Evolutionary conservation across 2,888 invertebrate species (phyloP).

Genomic region (Phrixothrix hirtus): DNA sequence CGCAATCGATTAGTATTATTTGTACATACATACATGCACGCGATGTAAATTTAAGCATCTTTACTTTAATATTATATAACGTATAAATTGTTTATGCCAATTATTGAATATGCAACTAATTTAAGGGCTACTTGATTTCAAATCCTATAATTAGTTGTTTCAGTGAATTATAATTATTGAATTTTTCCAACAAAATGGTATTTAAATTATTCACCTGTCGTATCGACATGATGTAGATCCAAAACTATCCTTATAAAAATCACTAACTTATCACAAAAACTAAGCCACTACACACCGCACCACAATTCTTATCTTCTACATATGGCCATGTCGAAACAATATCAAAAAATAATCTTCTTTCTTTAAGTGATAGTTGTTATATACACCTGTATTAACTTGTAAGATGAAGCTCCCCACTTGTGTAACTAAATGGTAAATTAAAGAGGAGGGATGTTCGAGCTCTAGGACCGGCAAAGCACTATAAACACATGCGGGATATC

Average conservation of each 20-base stretch:
- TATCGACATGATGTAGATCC: constrained; percentile 35
- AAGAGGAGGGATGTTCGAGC: constrained; percentile 37
- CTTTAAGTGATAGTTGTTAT: constrained; percentile 41
- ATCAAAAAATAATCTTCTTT: constrained; percentile 39
- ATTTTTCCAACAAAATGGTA: too few species aligned
- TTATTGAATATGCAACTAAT: too few species aligned
- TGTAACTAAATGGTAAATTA: constrained; percentile 28
- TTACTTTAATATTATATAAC: too few species aligned
- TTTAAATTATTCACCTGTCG: constrained; percentile 35
- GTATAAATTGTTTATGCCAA: too few species aligned
- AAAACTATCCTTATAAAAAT: constrained; percentile 31
- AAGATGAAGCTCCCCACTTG: constrained; percentile 37
- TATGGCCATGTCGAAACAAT: constrained; percentile 36
- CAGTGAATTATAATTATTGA: too few species aligned
- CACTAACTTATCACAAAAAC: constrained; percentile 33
- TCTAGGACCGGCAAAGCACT: constrained; percentile 22
- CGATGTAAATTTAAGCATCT: too few species aligned
- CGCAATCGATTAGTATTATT: too few species aligned
- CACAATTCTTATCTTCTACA: constrained; percentile 26
- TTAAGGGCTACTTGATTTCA: constrained; percentile 29
- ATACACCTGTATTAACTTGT: constrained; percentile 36
- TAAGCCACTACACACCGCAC: constrained; percentile 26
- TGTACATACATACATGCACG: too few species aligned
- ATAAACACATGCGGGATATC: constrained; percentile 28
- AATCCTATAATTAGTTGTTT: constrained; percentile 35